Conservation (phyloP, 2,888 invertebrate species). For the Euplagia quadripunctaria region DNA sequence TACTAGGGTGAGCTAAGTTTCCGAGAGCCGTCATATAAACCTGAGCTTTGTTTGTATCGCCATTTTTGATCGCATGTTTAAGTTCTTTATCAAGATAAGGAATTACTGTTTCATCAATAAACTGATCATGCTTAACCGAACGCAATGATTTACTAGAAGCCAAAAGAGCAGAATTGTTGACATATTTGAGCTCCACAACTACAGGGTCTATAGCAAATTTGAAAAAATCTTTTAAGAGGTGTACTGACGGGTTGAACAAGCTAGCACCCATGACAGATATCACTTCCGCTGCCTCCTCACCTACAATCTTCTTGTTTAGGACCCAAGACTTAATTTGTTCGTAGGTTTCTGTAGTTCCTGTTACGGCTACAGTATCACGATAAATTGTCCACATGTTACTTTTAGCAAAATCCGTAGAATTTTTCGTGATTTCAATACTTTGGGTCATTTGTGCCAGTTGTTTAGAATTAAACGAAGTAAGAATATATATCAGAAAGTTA, state of each 20-base stretch:
- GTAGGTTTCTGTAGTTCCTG: constrained; percentile 90
- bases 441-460: constrained; percentile 87
- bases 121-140: constrained; percentile 86
- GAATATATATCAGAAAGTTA: constrained; percentile 85
- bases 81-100: constrained; percentile 87
- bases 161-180: constrained; percentile 87
- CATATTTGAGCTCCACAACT: constrained; percentile 78
- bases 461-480: constrained; percentile 87
- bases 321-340: constrained; percentile 88
- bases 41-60: constrained; percentile 87
- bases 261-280: constrained; percentile 83
- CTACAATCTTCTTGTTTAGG: constrained; percentile 80
- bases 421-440: constrained; percentile 78
- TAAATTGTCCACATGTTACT: constrained; percentile 87
- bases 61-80: constrained; percentile 82
- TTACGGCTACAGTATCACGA: constrained; percentile 89
- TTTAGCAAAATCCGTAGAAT: constrained; percentile 73
- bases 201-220: constrained; percentile 84
- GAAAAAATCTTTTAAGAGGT: constrained; percentile 88
- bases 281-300: constrained; percentile 88
- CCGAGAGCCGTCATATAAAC: constrained; percentile 89
- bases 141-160: constrained; percentile 88
- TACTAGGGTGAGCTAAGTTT: constrained; percentile 88
- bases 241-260: constrained; percentile 87
- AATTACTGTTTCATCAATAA: constrained; percentile 86